Conservation (phyloP, 2,797 vertebrate genomes). For the Enteromius mattozi region DNA sequence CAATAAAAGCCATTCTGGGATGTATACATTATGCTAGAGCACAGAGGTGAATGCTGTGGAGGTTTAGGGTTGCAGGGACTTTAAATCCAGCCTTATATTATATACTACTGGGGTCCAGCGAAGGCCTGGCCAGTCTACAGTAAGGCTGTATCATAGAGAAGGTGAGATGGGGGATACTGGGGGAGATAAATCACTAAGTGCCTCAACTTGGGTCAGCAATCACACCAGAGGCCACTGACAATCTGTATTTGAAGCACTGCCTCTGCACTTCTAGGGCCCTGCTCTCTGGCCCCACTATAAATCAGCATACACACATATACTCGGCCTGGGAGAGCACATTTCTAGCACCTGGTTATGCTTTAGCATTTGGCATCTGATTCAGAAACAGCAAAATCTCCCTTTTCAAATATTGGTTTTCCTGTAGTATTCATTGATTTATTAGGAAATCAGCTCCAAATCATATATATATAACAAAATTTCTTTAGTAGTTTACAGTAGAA, state of each 20-base stretch:
- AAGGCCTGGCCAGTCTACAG: slow-evolving; percentile 51
- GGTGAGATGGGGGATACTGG: slow-evolving; percentile 76
- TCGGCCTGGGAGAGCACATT: slow-evolving; percentile 19
- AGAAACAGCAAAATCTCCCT: slow-evolving; percentile 5
- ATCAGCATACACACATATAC: slow-evolving; percentile 76
- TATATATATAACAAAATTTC: neutral
- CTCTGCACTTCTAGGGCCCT: slow-evolving; percentile 82
- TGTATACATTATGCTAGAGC: slow-evolving; percentile 24
- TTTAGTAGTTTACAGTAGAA: neutral
- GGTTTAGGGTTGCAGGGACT: slow-evolving; percentile 47
- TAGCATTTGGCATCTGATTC: slow-evolving; percentile 13
- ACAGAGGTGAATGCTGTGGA: slow-evolving; percentile 40
- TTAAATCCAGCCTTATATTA: slow-evolving; percentile 47
- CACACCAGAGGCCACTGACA: slow-evolving; percentile 83
- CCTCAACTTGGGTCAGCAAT: slow-evolving; percentile 86
- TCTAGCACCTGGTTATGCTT: slow-evolving; percentile 24
- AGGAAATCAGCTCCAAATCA: neutral
- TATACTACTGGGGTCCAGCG: slow-evolving; percentile 23
- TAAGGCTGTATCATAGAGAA: slow-evolving; percentile 59
- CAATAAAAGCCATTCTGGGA: slow-evolving; percentile 38
- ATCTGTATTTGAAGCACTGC: slow-evolving; percentile 86
- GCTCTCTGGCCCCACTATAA: slow-evolving; percentile 84
- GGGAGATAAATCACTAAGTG: slow-evolving; percentile 85
- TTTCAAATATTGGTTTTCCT: neutral
- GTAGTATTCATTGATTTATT: neutral